Evolutionary conservation across 2,888 invertebrate species (phyloP).

Genomic region (Petrolisthes manimaculis): DNA sequence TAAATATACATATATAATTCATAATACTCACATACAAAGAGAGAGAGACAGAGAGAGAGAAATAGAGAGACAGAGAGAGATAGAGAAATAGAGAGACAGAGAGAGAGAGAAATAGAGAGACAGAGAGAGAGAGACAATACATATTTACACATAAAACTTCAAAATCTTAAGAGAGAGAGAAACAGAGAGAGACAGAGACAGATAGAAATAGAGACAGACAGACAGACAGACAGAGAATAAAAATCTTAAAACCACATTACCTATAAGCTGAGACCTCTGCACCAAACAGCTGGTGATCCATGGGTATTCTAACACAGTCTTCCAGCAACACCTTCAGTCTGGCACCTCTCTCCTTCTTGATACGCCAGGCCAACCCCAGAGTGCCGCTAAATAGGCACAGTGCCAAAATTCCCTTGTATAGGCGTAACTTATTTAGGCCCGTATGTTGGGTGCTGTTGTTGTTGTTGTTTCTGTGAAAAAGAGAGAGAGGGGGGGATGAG

Average conservation of each 20-base stretch:
- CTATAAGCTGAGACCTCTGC: slow-evolving; percentile 40
- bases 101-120: too few species aligned
- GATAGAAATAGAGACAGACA: too few species aligned
- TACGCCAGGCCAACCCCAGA: slow-evolving; percentile 38
- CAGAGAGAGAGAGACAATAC: neutral
- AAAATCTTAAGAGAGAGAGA: too few species aligned
- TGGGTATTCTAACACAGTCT: slow-evolving; percentile 39
- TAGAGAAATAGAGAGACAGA: too few species aligned
- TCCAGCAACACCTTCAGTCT: slow-evolving; percentile 39
- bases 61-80: too few species aligned
- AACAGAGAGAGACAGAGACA: too few species aligned
- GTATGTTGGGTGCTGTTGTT: slow-evolving; percentile 20
- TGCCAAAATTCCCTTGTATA: slow-evolving; percentile 50
- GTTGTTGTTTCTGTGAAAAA: too few species aligned
- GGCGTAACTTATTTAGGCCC: slow-evolving; percentile 25
- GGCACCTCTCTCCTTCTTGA: slow-evolving; percentile 45
- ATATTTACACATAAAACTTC: neutral
- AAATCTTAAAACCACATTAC: neutral
- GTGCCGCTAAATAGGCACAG: slow-evolving; percentile 43
- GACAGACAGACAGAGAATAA: neutral
- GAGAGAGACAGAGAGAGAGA: too few species aligned
- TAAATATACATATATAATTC: too few species aligned
- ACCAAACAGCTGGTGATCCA: slow-evolving; percentile 53
- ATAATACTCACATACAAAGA: too few species aligned
- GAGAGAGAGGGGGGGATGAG: too few species aligned